Evolutionary conservation across 1,140 invertebrate species (phyloP), one percentile per base, ranked within the genome.

Genomic region (Semibalanus balanoides): DNA sequence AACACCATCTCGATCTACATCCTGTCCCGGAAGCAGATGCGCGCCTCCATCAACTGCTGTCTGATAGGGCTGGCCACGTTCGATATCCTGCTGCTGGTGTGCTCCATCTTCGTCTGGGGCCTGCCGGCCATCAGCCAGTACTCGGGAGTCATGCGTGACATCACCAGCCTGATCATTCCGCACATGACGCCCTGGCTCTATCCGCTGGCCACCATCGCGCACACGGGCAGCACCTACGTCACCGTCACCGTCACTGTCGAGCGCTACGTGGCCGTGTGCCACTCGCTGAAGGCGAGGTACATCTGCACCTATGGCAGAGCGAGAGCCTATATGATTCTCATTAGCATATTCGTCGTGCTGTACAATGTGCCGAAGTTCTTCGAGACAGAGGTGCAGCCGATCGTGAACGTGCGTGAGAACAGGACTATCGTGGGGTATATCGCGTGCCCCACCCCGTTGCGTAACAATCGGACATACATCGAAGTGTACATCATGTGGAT

Each of bases 221-320:
- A 88, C 79, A 82, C 81, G 1, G 94, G 93, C 35, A 95, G 94
- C 28, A 93, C 97, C 73, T 99, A 97, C 86, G 87, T 97, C 78
- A 98, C 96, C 0, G 88, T 98, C 73, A 94, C 93, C 0, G 96
- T 98, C 69, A 98, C 96, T 0, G 87, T 97, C 79, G 96, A 99
- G 84, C 87, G 96, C 73, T 98, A 95, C 85, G 92, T 98, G 70
- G 96, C 96, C 0, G 96, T 99, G 0, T 98, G 96, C 82, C 93
- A 97, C 84, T 96, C 95, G 0, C 85, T 98, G 17, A 88, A 89
- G 77, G 94, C 95, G 0, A 87, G 93, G 73, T 91, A 91, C 0
- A 87, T 97, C 74, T 98, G 95, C 84, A 98, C 95, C 0, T 95
- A 95, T 80, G 90, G 92, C 0, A 86, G 95, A 64, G 94, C 95